These are phyloP conservation scores for Buphagus erythrorhynchus DNA, from an alignment of 2,797 vertebrate genomes.

Conservation along the genomic window DNA sequence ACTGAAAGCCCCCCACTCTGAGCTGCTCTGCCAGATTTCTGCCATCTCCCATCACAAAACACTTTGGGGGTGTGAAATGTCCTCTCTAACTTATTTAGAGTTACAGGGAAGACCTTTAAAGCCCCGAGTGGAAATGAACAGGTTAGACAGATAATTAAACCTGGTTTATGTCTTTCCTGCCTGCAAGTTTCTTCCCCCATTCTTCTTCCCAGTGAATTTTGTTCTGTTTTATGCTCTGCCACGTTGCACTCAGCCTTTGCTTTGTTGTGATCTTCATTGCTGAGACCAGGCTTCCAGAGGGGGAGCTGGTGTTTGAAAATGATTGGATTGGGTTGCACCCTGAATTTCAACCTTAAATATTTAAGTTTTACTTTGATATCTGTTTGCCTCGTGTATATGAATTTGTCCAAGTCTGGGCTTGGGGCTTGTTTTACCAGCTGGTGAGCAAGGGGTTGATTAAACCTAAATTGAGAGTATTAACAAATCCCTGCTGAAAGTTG, in stretches of 20 bases:
- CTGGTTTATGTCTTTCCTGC: background rate
- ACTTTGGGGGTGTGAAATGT: background rate
- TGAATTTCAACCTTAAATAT: background rate
- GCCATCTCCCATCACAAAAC: background rate
- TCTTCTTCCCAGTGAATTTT: background rate
- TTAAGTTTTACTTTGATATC: background rate
- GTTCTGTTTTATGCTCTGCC: background rate
- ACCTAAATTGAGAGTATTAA: background rate
- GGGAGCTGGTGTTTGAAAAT: background rate
- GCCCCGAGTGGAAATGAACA: background rate
- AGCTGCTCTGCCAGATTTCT: background rate
- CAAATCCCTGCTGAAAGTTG: background rate
- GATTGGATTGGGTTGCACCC: background rate
- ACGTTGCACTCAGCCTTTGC: background rate
- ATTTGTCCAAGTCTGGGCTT: background rate
- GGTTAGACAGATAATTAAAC: background rate
- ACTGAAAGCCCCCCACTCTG: background rate
- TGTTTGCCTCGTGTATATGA: background rate
- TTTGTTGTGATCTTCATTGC: background rate
- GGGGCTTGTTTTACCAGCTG: background rate
- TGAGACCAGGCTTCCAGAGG: background rate
- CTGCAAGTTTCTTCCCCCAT: rapidly evolving
- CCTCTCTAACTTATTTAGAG: background rate
- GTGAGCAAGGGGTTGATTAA: slow-evolving; percentile 12
- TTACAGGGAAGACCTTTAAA: background rate